Conservation (phyloP, 64 coral and sea anemone species). For the Dendronephthya gigantea region DNA sequence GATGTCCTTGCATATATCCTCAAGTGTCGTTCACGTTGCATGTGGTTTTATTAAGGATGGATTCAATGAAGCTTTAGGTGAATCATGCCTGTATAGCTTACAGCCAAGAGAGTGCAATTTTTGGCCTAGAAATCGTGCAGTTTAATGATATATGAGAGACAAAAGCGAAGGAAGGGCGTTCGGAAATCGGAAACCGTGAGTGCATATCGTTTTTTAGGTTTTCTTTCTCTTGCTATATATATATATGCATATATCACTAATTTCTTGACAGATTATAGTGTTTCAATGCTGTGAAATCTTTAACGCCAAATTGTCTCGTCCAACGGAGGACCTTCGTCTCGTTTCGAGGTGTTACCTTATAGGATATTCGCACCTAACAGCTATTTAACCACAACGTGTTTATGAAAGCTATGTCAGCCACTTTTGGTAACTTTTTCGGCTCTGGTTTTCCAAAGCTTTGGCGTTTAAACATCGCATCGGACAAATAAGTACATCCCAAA, state of each 20-base stretch:
- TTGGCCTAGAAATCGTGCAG: not conserved
- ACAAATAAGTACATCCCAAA: too few relatives aligned
- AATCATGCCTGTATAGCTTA: not conserved
- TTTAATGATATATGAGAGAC: too few relatives aligned
- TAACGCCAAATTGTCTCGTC: conserved; percentile 13
- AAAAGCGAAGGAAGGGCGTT: not conserved
- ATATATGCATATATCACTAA: not conserved
- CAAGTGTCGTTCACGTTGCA: not conserved
- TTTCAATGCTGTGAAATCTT: not conserved
- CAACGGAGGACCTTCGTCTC: conserved; percentile 4
- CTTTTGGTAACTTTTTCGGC: too few relatives aligned
- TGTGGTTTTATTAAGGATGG: too few relatives aligned
- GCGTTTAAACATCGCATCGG: too few relatives aligned
- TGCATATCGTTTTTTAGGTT: too few relatives aligned
- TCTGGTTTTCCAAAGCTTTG: too few relatives aligned
- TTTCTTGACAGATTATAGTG: not conserved
- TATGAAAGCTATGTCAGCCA: not conserved
- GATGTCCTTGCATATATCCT: not conserved
- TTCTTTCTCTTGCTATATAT: not conserved
- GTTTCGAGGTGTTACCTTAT: conserved; percentile 8
- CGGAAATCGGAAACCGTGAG: too few relatives aligned
- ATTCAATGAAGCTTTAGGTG: too few relatives aligned
- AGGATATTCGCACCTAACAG: conserved; percentile 6
- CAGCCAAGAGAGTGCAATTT: not conserved
- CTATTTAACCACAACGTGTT: not conserved